Evolutionary conservation across 2,888 invertebrate genomes (phyloP).

Genomic region (Listrodromus nycthemerus): DNA sequence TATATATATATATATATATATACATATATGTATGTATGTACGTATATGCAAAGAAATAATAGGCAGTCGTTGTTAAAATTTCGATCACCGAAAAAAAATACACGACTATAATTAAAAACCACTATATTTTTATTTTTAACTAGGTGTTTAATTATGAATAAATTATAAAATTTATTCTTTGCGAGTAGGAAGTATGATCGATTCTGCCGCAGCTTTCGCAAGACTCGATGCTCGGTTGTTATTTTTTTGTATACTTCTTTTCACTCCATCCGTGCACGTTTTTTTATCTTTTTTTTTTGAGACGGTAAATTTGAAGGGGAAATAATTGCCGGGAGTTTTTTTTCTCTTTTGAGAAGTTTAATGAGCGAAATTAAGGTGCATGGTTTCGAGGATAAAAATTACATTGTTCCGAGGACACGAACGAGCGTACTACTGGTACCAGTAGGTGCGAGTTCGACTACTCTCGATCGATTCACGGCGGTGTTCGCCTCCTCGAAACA

Average conservation of each 20-base stretch:
- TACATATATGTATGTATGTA: too few species aligned
- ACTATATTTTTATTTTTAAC: neutral
- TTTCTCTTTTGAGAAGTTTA: neutral
- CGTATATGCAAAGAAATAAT: neutral
- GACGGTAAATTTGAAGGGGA: neutral
- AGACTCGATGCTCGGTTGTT: neutral
- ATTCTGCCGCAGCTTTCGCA: neutral
- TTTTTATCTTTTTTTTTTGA: neutral
- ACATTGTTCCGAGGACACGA: conserved; percentile 26
- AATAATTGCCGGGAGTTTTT: neutral
- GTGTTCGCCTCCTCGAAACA: conserved; percentile 56
- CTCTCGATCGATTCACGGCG: conserved; percentile 58
- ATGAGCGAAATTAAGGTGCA: neutral
- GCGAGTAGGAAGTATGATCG: neutral
- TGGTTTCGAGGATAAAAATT: neutral
- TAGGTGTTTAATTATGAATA: neutral
- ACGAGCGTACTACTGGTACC: conserved; percentile 26
- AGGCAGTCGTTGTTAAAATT: neutral
- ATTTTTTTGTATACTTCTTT: neutral
- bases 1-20: neutral
- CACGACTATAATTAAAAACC: neutral
- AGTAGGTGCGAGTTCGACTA: conserved; percentile 29
- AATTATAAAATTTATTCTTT: neutral
- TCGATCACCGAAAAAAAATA: neutral
- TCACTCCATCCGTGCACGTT: neutral